phyloP scores from a whole-genome alignment of 2,797 vertebrate species.

The Synaphobranchus kaupii region DNA sequence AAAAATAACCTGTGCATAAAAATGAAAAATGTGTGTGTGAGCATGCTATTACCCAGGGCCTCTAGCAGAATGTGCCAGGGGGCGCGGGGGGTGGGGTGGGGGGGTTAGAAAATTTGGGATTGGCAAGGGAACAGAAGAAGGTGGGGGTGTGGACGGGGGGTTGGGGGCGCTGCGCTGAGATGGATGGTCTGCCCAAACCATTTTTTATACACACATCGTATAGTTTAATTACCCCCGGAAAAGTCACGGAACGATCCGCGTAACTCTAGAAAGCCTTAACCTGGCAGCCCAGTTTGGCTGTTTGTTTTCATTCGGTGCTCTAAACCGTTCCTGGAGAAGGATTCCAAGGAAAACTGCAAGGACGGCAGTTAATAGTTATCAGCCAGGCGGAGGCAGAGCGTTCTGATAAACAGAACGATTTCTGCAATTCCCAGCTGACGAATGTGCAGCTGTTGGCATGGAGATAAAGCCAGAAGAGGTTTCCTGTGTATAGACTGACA shows the following conservation, averaged over 20 bases:
- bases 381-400: conserved; percentile 35
- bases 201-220: conserved; percentile 62
- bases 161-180: conserved; percentile 49
- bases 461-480: not conserved
- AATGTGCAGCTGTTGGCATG: not conserved
- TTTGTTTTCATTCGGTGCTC: conserved; percentile 48
- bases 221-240: conserved; percentile 63
- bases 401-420: conserved; percentile 39
- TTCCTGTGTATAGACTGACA: not conserved
- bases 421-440: not conserved
- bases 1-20: conserved; percentile 53
- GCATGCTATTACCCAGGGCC: conserved; percentile 37
- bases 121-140: not conserved
- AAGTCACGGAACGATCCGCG: conserved; percentile 41
- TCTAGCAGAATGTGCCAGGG: conserved; percentile 25
- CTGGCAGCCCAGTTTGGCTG: conserved; percentile 26
- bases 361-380: conserved; percentile 45
- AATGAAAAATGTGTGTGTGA: conserved; percentile 49
- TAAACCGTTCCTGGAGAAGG: conserved; percentile 44
- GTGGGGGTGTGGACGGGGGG: not conserved
- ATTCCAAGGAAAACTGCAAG: conserved; percentile 37
- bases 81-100: conserved; percentile 24
- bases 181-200: conserved; percentile 65
- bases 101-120: not conserved
- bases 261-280: conserved; percentile 54